Conservation (phyloP, 2,888 invertebrate species). For the Tenthredo notha region DNA sequence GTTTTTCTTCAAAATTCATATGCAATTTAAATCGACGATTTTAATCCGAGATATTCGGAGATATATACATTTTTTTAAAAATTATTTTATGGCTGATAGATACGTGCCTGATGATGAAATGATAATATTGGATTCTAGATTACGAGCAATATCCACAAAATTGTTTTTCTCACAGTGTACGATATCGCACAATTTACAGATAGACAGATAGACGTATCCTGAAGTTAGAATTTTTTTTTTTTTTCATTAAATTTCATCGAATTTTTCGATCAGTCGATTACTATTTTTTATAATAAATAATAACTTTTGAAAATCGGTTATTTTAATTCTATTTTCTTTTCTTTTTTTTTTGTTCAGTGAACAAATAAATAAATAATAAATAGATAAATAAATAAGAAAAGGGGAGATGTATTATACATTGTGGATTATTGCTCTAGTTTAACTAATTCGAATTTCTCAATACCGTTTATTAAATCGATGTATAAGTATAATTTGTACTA, state of each 20-base stretch:
- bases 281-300: not conserved
- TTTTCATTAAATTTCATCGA: not conserved
- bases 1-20: not conserved
- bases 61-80: not conserved
- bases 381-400: slow-evolving; percentile 1
- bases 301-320: no score
- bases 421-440: not conserved
- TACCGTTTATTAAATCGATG: not conserved
- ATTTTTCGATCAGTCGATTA: not conserved
- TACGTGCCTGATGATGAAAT: not conserved
- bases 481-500: not conserved
- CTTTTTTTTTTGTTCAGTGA: no score
- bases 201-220: not conserved
- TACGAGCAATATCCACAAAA: not conserved
- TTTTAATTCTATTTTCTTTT: no score
- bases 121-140: not conserved
- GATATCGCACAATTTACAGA: not conserved
- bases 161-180: not conserved
- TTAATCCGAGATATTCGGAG: not conserved
- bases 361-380: no score
- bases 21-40: not conserved
- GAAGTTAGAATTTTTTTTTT: no score
- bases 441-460: not conserved
- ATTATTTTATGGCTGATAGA: not conserved
- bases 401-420: not conserved